Conservation (phyloP, 2,797 vertebrate genomes). For the Cetoscarus ocellatus region DNA sequence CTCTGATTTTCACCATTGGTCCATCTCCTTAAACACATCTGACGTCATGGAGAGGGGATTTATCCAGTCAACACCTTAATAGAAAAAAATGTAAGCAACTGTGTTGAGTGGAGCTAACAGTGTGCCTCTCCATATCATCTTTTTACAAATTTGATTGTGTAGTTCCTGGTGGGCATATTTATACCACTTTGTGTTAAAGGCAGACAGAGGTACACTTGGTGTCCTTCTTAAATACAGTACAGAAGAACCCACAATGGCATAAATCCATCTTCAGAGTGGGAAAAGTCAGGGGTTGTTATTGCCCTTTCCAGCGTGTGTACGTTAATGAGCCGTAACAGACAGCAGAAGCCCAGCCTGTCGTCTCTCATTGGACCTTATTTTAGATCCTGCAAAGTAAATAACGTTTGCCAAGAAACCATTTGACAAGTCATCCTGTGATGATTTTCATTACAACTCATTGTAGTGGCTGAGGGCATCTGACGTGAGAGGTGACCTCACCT, state of each 20-base stretch:
- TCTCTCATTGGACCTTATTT: slow-evolving; percentile 63
- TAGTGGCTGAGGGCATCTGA: slow-evolving; percentile 47
- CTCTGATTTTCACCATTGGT: too few species aligned
- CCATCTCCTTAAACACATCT: too few species aligned
- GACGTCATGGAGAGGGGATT: too few species aligned
- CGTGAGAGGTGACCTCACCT: slow-evolving; percentile 75
- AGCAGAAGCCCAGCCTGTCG: slow-evolving; percentile 78
- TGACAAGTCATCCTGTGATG: slow-evolving; percentile 50
- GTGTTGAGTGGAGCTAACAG: too few species aligned
- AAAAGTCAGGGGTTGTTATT: slow-evolving; percentile 16
- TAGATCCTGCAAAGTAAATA: slow-evolving; percentile 66
- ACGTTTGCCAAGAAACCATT: slow-evolving; percentile 58
- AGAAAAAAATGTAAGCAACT: too few species aligned
- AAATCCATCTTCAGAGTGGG: slow-evolving; percentile 30
- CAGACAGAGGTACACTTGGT: not conserved
- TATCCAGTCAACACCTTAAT: too few species aligned
- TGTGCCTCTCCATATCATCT: too few species aligned
- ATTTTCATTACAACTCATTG: slow-evolving; percentile 68
- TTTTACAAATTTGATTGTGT: too few species aligned
- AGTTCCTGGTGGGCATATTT: too few species aligned
- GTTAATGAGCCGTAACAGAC: slow-evolving; percentile 79
- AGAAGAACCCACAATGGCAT: slow-evolving; percentile 3
- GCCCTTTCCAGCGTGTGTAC: slow-evolving; percentile 69
- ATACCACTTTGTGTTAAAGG: too few species aligned
- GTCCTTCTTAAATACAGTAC: slow-evolving; percentile 7